Percentiles rank a stretch among this genome's conserved stretches.
Conservation (phyloP, 2,888 invertebrate species). For the Halictus ligatus region DNA sequence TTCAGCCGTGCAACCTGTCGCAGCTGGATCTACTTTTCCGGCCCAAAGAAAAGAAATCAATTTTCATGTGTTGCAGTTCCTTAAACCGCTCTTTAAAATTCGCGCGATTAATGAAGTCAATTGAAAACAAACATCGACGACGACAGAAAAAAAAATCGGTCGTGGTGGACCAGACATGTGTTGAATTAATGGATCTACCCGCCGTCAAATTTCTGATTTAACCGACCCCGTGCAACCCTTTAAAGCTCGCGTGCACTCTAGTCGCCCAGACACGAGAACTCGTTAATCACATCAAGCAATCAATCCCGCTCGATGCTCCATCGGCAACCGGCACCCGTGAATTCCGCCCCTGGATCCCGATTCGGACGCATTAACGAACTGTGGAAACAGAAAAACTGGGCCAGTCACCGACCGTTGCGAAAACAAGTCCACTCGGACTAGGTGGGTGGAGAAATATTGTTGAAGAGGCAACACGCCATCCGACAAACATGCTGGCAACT, state of each 20-base stretch:
- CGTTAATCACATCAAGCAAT: constrained; percentile 29
- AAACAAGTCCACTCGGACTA: background rate
- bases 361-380: background rate
- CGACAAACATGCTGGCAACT: background rate
- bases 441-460: background rate
- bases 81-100: background rate
- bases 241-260: constrained; percentile 2
- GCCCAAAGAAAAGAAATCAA: background rate
- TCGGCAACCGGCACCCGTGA: background rate
- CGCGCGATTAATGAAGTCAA: too few relatives aligned
- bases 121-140: too few relatives aligned
- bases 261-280: background rate
- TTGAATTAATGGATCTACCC: constrained; percentile 16
- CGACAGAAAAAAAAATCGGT: background rate
- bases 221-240: background rate
- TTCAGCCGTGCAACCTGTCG: background rate
- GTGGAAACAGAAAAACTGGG: constrained; percentile 30
- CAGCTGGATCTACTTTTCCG: background rate
- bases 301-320: background rate
- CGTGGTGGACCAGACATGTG: background rate
- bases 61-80: background rate
- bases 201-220: constrained; percentile 2
- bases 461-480: background rate
- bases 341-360: background rate
- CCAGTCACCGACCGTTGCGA: constrained; percentile 12